phyloP scores from a whole-genome alignment of 2,113 vertebrate species.

The Elachura formosa region DNA sequence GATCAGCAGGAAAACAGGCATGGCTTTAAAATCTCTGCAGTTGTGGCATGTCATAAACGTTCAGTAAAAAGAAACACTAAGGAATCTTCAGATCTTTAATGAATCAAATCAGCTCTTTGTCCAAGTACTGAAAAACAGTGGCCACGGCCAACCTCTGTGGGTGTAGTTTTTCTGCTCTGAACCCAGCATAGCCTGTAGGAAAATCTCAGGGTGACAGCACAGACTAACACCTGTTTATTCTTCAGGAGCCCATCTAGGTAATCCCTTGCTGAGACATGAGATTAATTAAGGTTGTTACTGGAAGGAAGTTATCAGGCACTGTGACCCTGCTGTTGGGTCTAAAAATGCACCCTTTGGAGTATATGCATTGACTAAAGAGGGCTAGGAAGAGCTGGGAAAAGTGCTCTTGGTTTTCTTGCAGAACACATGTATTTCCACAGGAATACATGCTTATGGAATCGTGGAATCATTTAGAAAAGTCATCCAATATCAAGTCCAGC shows the following conservation, averaged over 20 bases:
- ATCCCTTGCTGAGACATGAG: background rate
- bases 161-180: background rate
- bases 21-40: background rate
- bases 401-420: background rate
- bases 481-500: background rate
- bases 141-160: rapidly evolving
- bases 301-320: background rate
- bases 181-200: background rate
- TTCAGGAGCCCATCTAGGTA: background rate
- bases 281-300: background rate
- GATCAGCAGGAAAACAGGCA: background rate
- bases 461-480: background rate
- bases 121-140: background rate
- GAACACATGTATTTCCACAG: background rate
- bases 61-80: background rate
- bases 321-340: background rate
- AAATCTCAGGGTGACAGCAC: background rate
- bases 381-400: background rate
- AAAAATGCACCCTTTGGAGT: background rate
- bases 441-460: background rate
- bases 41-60: rapidly evolving
- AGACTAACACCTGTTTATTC: background rate
- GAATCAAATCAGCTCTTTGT: background rate
- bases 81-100: background rate
- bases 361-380: background rate